Percentiles rank a stretch among this genome's conserved stretches.
phyloP scores from a whole-genome alignment of 37 sponge, comb jelly and placozoan species.

The Aphrocallistes beatrix region DNA sequence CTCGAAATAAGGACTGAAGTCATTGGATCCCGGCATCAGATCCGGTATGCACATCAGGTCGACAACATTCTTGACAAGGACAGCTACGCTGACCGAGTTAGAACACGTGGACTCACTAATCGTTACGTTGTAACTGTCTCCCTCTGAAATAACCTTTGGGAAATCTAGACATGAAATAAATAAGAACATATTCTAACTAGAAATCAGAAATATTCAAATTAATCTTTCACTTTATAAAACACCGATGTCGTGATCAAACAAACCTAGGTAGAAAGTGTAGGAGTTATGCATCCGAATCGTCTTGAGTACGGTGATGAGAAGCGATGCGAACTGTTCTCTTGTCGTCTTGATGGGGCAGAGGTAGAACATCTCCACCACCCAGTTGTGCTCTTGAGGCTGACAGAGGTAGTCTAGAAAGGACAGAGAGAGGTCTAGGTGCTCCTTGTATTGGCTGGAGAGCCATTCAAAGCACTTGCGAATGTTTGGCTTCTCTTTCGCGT shows the following conservation, averaged over 20 bases:
- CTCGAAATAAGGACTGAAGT: slow-evolving; percentile 6
- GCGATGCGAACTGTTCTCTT: not conserved
- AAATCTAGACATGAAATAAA: not conserved
- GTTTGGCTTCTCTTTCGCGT: not conserved
- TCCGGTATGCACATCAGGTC: not conserved
- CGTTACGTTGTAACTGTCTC: not conserved
- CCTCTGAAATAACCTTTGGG: not conserved
- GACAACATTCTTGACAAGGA: not conserved
- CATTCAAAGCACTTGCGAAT: not conserved
- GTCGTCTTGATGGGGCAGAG: not conserved
- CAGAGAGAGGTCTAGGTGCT: not conserved
- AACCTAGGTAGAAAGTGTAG: not conserved
- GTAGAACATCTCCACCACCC: slow-evolving; percentile 14
- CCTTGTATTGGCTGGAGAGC: not conserved
- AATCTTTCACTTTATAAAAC: not conserved
- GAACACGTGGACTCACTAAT: not conserved
- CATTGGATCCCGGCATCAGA: not conserved
- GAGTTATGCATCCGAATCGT: not conserved
- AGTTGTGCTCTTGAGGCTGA: not conserved
- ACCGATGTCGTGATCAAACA: not conserved
- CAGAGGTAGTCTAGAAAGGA: not conserved
- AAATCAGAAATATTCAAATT: not conserved
- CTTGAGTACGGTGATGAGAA: not conserved
- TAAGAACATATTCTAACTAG: not conserved
- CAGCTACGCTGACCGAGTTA: not conserved